Percentiles rank a stretch among this genome's conserved stretches.
Conservation (phyloP, 1,140 invertebrate genomes). For the Brachystomella parvula region DNA sequence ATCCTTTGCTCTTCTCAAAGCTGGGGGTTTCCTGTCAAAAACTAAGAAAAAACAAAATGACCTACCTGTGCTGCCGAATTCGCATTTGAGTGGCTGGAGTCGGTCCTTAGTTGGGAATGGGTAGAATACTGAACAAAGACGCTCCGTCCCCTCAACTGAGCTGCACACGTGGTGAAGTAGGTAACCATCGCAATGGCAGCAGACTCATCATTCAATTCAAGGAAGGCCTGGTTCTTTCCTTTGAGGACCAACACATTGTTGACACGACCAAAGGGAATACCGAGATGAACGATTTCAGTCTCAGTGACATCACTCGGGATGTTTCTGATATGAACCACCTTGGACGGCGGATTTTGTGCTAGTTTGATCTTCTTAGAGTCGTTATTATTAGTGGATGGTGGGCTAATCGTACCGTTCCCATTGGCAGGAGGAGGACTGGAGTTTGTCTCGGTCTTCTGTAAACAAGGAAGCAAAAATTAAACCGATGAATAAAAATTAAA, state of each 20-base stretch:
- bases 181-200: slow-evolving; percentile 88
- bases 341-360: slow-evolving; percentile 54
- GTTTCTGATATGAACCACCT: slow-evolving; percentile 96
- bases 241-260: slow-evolving; percentile 93
- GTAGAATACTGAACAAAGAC: slow-evolving; percentile 98
- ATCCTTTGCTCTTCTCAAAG: no score
- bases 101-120: slow-evolving; percentile 96
- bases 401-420: background rate
- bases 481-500: no score
- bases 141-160: slow-evolving; percentile 79
- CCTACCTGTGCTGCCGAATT: slow-evolving; percentile 52
- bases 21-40: no score
- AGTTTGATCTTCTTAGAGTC: background rate
- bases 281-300: slow-evolving; percentile 91
- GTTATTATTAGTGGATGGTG: background rate
- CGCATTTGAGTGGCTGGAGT: slow-evolving; percentile 83
- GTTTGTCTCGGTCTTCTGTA: background rate
- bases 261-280: slow-evolving; percentile 91
- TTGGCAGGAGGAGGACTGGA: background rate
- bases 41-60: no score
- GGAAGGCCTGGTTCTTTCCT: slow-evolving; percentile 67
- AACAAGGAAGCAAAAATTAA: background rate
- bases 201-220: slow-evolving; percentile 92
- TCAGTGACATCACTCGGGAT: slow-evolving; percentile 95
- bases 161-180: slow-evolving; percentile 81